Evolutionary conservation across 2,888 invertebrate species (phyloP).

Genomic region (Oscheius sp.): DNA sequence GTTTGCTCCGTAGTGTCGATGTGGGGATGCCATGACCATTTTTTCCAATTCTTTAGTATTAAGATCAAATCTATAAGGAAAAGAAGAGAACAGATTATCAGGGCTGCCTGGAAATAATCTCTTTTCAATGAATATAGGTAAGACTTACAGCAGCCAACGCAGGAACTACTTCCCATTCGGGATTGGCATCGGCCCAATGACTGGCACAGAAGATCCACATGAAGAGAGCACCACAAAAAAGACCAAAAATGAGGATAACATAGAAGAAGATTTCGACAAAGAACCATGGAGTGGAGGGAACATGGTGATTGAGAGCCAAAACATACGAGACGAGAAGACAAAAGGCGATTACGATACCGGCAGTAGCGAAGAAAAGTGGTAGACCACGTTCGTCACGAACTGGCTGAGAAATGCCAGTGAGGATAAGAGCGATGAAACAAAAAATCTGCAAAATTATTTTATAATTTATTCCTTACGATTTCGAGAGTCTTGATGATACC

Average conservation of each 20-base stretch:
- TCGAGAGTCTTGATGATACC: constrained; percentile 59
- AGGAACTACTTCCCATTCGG: constrained; percentile 59
- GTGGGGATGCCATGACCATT: constrained; percentile 45
- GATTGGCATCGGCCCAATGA: constrained; percentile 61
- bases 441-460: constrained; percentile 38
- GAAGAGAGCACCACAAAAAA: constrained; percentile 47
- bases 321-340: constrained; percentile 55
- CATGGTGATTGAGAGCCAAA: constrained; percentile 54
- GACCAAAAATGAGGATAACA: constrained; percentile 44
- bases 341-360: constrained; percentile 56
- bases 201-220: constrained; percentile 56
- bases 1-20: not conserved
- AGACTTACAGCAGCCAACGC: constrained; percentile 52
- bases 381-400: constrained; percentile 58
- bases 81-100: constrained; percentile 40
- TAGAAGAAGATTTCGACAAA: constrained; percentile 45
- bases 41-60: constrained; percentile 42
- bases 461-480: constrained; percentile 45
- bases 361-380: constrained; percentile 52
- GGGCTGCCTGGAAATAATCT: constrained; percentile 38
- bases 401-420: constrained; percentile 47
- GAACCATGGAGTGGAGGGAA: constrained; percentile 50
- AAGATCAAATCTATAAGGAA: constrained; percentile 45
- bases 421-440: constrained; percentile 46
- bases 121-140: not conserved